Evolutionary conservation across 64 coral and sea anemone species (phyloP), one percentile per base, ranked within the genome.

Genomic region (Actinia equina): DNA sequence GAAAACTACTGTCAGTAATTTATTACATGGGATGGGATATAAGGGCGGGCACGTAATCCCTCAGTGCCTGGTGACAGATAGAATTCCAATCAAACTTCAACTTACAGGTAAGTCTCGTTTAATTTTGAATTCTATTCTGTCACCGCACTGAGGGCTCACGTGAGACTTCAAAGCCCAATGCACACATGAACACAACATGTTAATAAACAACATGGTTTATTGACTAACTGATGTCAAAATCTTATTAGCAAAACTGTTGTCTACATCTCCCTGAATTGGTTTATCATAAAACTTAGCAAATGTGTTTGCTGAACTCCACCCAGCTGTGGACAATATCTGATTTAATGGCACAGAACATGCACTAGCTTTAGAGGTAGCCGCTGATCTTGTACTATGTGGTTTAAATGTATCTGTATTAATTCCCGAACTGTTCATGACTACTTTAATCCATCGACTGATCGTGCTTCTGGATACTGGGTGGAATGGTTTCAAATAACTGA

Each of bases 391-490:
- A 77, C 86, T 87, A 11, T 77, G 71, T 22, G 86, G 65, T 22
- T 23, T 15, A n/a, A 87, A 87, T 13, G 45, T 20, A 77, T 79
- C 86, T 56, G 44, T 55, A 88, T 88, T 79, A 56, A 79, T 88
- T 20, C 86, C 67, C 78, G 74, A 77, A 16, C 25, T 88, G 22
- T 27, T 45, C 86, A 88, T 88, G 78, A 79, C 74, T 20, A 46
- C 44, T 77, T 87, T 87, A 77, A 87, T 63, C 86, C 64, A 87
- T 30, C 63, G 86, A 69, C 86, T 87, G 43, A 87, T 87, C 15
- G 67, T 87, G 86, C 86, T 87, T 44, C 86, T 71, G 20, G 86
- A 79, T 25, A 26, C 77, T 37, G 23, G 77, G 30, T 79, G 16
- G 23, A 79, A 79, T 51, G 77, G 77, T 15, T 79, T 79, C 77